Base-by-base conservation (phyloP, 2,888 invertebrate genomes). In the Xanthia togata region DNA sequence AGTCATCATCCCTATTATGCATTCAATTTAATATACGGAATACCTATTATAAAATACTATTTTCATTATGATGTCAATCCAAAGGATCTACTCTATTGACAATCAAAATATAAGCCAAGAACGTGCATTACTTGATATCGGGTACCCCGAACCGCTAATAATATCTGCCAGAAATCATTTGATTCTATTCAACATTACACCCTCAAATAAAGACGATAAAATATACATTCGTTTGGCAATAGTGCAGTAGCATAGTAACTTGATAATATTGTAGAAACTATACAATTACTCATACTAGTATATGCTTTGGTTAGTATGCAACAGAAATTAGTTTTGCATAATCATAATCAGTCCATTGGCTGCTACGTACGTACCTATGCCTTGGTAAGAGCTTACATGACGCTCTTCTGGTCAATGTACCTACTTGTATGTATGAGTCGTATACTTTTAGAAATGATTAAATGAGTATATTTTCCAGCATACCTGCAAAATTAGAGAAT, bases 21-120 rank as follows among this genome's bases (percentile, higher is more conserved):
- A 35, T 47, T 64, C 26, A 63, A 65, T 31, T 3, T 2, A 50
- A 35, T 8, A 14, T 38, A 50, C 23, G 5, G 4, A n/a, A n/a
- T 73, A n/a, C n/a, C n/a, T n/a, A 38, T 26, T 59, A 20, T 35
- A 55, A 60, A 31, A n/a, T n/a, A n/a, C n/a, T 63, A 55, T 31
- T 38, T 59, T 77, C 35, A 38, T 57, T 50, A 73, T 31, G 31
- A 20, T 76, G 20, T 55, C 20, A 55, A 38, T 38, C 38, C 20
- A 20, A 63, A 12, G 31, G 17, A 81, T 63, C 3, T 63, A 55
- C n/a, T 62, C 1, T 77, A 70, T 65, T 84, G 73, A 60, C 63
- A 69, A 47, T 69, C 38, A 1, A 72, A 83, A 84, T 65, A 47
- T 72, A 68, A 73, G 80, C 84, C 73, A 79, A 81, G 81, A 55